Evolutionary conservation across 1,140 invertebrate species (phyloP), one percentile per base, ranked within the genome.

Genomic region (Drosophila tani): DNA sequence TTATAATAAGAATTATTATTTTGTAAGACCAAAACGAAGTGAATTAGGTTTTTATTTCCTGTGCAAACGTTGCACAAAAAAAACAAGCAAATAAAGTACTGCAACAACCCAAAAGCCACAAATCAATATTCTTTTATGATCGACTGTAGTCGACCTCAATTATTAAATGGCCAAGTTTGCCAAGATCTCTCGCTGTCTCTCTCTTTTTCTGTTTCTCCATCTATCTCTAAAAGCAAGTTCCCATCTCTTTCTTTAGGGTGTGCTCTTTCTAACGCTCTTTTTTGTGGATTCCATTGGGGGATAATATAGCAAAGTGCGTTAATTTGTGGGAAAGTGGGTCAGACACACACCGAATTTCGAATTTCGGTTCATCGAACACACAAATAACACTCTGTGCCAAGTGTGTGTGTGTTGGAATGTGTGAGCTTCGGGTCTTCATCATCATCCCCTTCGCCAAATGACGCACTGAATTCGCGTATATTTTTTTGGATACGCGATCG

Each of bases 281-380:
- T 80, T 49, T 66, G 86, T 82, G 85, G 79, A 82, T 90, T 77
- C 85, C 86, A 85, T 90, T 90, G 67, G 85, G 85, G 75, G 79
- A 79, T 90, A 85, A 40, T 56, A 56, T 40, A 3, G 53, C 53
- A 19, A 85, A 91, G 85, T 90, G 81, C 81, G 85, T 90, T 76
- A 88, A 81, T 88, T 84, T 71, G 64, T 70, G 73, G 53, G 70
- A 91, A 90, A 90, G 85, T 90, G 75, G 85, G 85, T 90, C 85
- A 90, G 70, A 69, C 62, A 74, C 67, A 70, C 73, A 79, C 49
- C 49, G 80, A 88, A 81, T 70, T 47, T 68, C 49, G 40, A 46
- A 68, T 66, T 82, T 85, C 85, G 85, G 85, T 90, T 90, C 85
- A 90, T 90, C 85, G 86, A 91, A 90, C 81, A 90, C 85, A 90